Evolutionary conservation across 2,797 vertebrate species (phyloP).

Genomic region (Picus viridis): DNA sequence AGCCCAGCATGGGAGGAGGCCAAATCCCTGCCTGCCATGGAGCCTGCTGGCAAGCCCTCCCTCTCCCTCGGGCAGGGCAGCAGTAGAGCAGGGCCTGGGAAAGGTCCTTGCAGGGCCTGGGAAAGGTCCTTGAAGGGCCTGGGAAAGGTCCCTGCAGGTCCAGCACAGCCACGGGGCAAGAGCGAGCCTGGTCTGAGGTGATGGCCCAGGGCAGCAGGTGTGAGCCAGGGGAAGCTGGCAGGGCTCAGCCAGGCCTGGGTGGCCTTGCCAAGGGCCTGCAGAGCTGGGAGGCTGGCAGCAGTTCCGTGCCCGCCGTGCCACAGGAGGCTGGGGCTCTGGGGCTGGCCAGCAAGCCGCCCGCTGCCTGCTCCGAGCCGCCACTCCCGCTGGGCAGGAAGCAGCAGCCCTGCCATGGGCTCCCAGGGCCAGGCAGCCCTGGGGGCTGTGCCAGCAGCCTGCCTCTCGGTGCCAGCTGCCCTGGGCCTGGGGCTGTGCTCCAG

Average conservation of each 20-base stretch:
- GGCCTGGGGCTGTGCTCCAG: accelerated
- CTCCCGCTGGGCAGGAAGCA: accelerated
- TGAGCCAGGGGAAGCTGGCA: background rate
- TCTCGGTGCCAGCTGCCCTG: background rate
- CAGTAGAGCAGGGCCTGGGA: accelerated
- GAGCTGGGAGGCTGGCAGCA: accelerated
- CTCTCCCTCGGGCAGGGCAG: background rate
- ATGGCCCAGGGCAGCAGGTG: background rate
- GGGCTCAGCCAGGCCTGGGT: background rate
- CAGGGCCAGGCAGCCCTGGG: background rate
- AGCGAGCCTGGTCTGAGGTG: background rate
- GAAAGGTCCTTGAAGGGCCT: no score
- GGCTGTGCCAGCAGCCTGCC: background rate
- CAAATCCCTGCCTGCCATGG: background rate
- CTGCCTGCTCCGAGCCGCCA: background rate
- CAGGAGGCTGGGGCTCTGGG: background rate
- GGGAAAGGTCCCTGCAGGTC: no score
- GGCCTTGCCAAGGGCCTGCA: background rate
- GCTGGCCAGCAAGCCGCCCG: accelerated
- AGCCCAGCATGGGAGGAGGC: background rate
- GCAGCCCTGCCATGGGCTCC: no score
- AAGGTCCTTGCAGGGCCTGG: background rate
- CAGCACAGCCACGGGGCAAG: accelerated
- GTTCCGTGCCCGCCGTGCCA: background rate
- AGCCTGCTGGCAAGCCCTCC: background rate